Evolutionary conservation across 2,888 invertebrate genomes (phyloP).

Genomic region (Tillus elongatus): DNA sequence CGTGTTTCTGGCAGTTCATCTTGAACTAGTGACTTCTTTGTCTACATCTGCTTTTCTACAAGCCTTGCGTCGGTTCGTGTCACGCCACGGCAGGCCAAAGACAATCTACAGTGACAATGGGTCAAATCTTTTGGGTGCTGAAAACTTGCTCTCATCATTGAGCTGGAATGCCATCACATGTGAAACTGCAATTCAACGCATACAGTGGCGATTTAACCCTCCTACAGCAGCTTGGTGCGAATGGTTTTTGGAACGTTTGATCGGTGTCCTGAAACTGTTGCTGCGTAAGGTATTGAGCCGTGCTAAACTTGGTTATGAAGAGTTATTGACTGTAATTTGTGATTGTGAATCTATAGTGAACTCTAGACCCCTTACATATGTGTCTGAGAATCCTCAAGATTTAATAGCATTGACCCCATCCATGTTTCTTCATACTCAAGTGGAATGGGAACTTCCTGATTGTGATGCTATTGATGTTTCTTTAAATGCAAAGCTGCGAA

Average conservation of each 20-base stretch:
- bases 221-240: constrained; percentile 37
- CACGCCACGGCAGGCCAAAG: too few relatives aligned
- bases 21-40: constrained; percentile 30
- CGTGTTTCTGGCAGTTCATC: constrained; percentile 30
- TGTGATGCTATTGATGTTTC: neutral
- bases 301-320: constrained; percentile 23
- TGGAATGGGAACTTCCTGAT: neutral
- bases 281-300: too few relatives aligned
- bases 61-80: too few relatives aligned
- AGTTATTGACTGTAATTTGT: too few relatives aligned
- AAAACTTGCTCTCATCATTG: constrained; percentile 19
- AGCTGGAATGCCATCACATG: constrained; percentile 21
- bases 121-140: constrained; percentile 30
- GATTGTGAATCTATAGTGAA: constrained; percentile 31
- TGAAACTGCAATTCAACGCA: constrained; percentile 14
- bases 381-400: too few relatives aligned
- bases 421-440: too few relatives aligned
- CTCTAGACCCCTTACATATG: constrained; percentile 27
- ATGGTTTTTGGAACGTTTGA: constrained; percentile 36
- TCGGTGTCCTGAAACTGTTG: constrained; percentile 31
- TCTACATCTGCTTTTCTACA: constrained; percentile 27
- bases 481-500: too few relatives aligned
- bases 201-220: constrained; percentile 30
- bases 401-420: neutral
- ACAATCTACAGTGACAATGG: constrained; percentile 38